Evolutionary conservation across 2,113 vertebrate genomes (phyloP).

Genomic region (Bubalus kerabau): DNA sequence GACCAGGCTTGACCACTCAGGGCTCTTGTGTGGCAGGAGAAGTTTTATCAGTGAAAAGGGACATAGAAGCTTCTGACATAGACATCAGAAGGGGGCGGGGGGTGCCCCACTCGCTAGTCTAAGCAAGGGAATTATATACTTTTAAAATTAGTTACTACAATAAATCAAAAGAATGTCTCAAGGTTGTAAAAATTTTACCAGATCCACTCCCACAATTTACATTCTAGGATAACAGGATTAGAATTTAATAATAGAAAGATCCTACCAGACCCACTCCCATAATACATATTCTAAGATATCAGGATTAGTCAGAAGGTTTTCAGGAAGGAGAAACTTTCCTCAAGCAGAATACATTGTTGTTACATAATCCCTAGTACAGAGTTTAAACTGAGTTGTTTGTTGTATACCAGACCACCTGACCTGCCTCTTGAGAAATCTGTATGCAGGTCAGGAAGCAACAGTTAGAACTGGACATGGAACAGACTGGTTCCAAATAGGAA

Average conservation of each 20-base stretch:
- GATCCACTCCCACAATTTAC: not conserved
- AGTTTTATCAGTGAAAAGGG: not conserved
- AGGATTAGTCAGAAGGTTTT: not conserved
- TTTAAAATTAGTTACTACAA: not conserved
- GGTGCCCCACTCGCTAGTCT: not conserved
- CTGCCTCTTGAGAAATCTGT: not conserved
- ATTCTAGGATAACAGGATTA: not conserved
- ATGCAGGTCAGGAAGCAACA: not conserved
- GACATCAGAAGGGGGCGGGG: not conserved
- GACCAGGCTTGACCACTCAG: not conserved
- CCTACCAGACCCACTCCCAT: not conserved
- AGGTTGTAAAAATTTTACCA: not conserved
- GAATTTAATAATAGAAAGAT: not conserved
- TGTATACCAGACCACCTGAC: not conserved
- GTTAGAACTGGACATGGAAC: not conserved
- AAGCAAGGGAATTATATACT: not conserved
- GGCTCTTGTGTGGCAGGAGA: not conserved
- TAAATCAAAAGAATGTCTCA: not conserved
- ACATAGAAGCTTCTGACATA: not conserved
- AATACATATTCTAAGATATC: not conserved
- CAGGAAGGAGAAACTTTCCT: not conserved
- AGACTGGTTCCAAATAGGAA: not conserved
- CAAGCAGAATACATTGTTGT: not conserved
- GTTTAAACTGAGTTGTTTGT: not conserved
- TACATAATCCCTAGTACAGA: not conserved